Evolutionary conservation across 2,797 vertebrate species (phyloP), one percentile per base, ranked within the genome.

Genomic region (Okamejei kenojei): DNA sequence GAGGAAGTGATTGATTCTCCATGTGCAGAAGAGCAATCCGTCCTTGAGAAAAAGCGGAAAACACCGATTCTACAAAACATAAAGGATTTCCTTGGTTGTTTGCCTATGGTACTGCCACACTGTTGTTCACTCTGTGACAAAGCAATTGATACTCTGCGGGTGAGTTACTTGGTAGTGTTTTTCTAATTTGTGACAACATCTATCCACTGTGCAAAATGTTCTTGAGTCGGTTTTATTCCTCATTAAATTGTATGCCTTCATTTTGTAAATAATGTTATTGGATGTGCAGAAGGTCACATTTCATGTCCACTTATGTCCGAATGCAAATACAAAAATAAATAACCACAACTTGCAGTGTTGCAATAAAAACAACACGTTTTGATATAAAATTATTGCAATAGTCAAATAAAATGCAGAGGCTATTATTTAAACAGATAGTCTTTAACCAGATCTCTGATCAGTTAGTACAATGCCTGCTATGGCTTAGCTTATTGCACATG

Each of bases 61-160:
- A 96, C 96, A 96, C 97, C 97, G 95, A 96, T 97, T 96, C 96
- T 96, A 96, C 97, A 96, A 96, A 97, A 97, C 96, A 95, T 97
- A 96, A 97, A 97, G 96, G 97, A 97, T 96, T 97, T 97, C 96
- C 97, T 97, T 96, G 97, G 97, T 97, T 95, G 96, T 95, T 96
- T 96, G 96, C 97, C 97, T 95, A 97, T 97, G 96, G 96, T 95
- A 95, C 97, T 97, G 96, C 97, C 97, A 95, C 97, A 97, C 96
- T 96, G 97, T 95, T 97, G 97, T 96, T 97, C 96, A 96, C 96
- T 97, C 96, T 97, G 97, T 97, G 97, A 97, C 96, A 96, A 97
- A 95, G 96, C 96, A 96, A 96, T 97, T 96, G 96, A 97, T 96
- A 96, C 96, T 96, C 96, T 96, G 96, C 97, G 97, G 97, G 97